phyloP scores from a whole-genome alignment of 2,113 vertebrate species.

The Junco hyemalis region DNA sequence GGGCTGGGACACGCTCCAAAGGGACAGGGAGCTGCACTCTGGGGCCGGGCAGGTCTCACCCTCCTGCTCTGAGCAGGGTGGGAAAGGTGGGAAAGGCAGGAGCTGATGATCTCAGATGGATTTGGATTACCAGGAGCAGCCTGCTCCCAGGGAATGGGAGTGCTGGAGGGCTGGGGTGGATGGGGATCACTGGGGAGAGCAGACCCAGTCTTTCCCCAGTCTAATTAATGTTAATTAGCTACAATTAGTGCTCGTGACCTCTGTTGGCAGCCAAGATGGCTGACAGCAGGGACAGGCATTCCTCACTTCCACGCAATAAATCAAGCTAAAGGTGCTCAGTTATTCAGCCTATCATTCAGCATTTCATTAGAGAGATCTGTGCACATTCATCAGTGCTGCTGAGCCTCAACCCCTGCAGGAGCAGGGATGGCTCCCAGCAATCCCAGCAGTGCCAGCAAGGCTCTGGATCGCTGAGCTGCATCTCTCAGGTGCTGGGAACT shows the following conservation, averaged over 20 bases:
- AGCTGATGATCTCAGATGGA: rapidly evolving
- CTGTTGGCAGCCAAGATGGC: conserved; percentile 36
- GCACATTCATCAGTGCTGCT: not conserved
- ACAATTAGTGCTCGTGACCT: conserved; percentile 16
- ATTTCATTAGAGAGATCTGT: conserved; percentile 19
- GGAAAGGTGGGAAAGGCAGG: not conserved
- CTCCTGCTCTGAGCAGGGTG: rapidly evolving
- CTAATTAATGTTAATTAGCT: conserved; percentile 54
- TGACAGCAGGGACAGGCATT: conserved; percentile 16
- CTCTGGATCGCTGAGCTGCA: rapidly evolving
- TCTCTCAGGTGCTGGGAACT: rapidly evolving
- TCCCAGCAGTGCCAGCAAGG: not conserved
- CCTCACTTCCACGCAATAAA: not conserved
- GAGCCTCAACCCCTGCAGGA: not conserved
- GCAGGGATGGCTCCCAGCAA: not conserved
- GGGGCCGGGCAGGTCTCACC: not conserved
- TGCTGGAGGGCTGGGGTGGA: not conserved
- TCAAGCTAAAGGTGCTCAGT: conserved; percentile 39
- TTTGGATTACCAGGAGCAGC: not conserved
- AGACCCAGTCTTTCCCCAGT: not conserved
- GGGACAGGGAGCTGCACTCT: not conserved
- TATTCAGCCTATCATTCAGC: conserved; percentile 41
- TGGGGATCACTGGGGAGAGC: not conserved
- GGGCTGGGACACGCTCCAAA: not conserved
- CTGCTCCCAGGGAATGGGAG: not conserved